Evolutionary conservation across 1,140 invertebrate species (phyloP).

Genomic region (Doryteuthis pealeii): DNA sequence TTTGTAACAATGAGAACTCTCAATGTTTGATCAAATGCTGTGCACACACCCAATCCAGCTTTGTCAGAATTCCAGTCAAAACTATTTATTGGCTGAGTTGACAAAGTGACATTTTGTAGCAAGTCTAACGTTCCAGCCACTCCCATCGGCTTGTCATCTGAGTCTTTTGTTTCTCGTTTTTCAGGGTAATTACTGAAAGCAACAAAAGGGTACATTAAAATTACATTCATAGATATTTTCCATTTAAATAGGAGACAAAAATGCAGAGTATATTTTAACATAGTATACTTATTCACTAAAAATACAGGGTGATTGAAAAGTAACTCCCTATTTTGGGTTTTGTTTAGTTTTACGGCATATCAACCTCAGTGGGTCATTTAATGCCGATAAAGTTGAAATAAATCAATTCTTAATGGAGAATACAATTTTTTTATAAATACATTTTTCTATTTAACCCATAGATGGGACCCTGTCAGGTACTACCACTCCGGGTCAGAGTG

Average conservation of each 20-base stretch:
- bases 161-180: constrained; percentile 70
- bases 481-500: no score
- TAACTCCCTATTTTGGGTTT: no score
- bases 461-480: no score
- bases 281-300: neutral
- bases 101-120: constrained; percentile 78
- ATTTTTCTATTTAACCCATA: no score
- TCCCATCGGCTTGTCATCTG: constrained; percentile 72
- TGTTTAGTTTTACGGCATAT: no score
- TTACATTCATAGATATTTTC: constrained; percentile 1
- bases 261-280: neutral
- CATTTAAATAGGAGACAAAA: neutral
- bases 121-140: constrained; percentile 75
- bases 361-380: no score
- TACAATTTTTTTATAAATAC: no score
- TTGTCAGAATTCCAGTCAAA: constrained; percentile 93
- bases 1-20: constrained; percentile 87
- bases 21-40: constrained; percentile 90
- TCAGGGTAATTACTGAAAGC: constrained; percentile 79
- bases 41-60: constrained; percentile 81
- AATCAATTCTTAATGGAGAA: no score
- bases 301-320: no score
- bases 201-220: constrained; percentile 13
- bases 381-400: no score
- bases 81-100: constrained; percentile 84